A percentile compares a stretch with the other conserved stretches of the same genome.
Evolutionary conservation across 1,140 invertebrate species (phyloP).

Genomic region (Bombus turneri): DNA sequence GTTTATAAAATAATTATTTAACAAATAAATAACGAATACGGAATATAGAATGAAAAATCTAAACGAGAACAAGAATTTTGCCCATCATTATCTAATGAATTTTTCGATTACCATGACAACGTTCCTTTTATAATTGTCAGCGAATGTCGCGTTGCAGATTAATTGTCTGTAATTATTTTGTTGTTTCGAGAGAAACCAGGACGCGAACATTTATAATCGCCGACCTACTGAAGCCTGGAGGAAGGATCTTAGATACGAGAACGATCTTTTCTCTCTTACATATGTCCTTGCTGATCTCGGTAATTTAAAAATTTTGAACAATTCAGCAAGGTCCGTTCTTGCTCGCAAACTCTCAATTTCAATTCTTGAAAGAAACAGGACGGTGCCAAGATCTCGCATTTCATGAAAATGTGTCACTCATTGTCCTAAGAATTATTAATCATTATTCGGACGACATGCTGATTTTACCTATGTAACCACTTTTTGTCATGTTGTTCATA

Average conservation of each 20-base stretch:
- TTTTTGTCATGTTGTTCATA: neutral
- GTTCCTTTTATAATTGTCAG: neutral
- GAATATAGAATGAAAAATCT: too few species aligned
- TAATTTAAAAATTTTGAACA: conserved; percentile 12
- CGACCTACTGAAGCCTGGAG: conserved; percentile 7
- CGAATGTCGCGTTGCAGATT: neutral
- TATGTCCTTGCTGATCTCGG: conserved; percentile 25
- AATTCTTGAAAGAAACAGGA: conserved; percentile 12
- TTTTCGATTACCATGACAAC: neutral
- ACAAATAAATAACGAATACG: too few species aligned
- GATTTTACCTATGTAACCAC: neutral
- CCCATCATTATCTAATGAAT: neutral
- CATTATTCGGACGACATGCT: neutral
- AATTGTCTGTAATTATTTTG: conserved; percentile 14
- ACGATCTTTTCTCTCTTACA: conserved; percentile 14
- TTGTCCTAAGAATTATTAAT: neutral
- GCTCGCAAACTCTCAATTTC: conserved; percentile 2
- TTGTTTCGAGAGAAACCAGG: conserved; percentile 21
- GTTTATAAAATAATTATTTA: too few species aligned
- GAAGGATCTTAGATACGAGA: conserved; percentile 17
- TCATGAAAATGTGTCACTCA: conserved; percentile 15
- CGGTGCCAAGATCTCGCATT: conserved; percentile 1
- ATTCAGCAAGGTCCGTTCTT: neutral
- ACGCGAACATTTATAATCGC: conserved; percentile 32
- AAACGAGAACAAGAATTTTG: too few species aligned